Percentiles rank a stretch among this genome's conserved stretches.
Evolutionary conservation across 2,113 vertebrate genomes (phyloP).

Genomic region (Verasper variegatus): DNA sequence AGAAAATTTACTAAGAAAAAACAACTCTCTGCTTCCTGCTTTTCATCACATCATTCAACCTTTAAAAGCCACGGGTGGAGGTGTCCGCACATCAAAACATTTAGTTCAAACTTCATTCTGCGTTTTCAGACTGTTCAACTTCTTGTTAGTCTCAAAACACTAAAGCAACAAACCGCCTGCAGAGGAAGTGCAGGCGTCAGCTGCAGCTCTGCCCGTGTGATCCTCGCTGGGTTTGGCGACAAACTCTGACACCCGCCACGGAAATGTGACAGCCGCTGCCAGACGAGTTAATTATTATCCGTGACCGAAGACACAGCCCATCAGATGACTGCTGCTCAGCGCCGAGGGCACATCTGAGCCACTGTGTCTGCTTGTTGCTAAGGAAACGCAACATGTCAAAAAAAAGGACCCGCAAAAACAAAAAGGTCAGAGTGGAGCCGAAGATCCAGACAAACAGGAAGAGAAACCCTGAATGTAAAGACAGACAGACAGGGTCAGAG

Average conservation of each 20-base stretch:
- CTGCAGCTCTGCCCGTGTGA: constrained; percentile 2
- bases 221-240: background rate
- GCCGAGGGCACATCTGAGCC: background rate
- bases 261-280: background rate
- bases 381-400: background rate
- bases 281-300: background rate
- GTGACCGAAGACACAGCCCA: background rate
- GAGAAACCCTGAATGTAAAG: no score
- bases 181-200: background rate
- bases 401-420: background rate
- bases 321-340: constrained; percentile 36
- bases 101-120: no score
- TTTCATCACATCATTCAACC: no score
- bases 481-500: background rate
- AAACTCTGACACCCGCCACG: background rate
- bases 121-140: no score
- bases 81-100: no score
- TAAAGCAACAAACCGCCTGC: background rate
- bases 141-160: no score
- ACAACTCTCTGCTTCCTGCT: no score
- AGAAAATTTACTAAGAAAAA: no score
- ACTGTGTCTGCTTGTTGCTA: background rate
- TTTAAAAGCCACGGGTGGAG: no score
- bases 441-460: background rate
- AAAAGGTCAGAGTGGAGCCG: background rate